phyloP scores from a whole-genome alignment of 2,888 invertebrate species.

The Neocrepidodera transversa region DNA sequence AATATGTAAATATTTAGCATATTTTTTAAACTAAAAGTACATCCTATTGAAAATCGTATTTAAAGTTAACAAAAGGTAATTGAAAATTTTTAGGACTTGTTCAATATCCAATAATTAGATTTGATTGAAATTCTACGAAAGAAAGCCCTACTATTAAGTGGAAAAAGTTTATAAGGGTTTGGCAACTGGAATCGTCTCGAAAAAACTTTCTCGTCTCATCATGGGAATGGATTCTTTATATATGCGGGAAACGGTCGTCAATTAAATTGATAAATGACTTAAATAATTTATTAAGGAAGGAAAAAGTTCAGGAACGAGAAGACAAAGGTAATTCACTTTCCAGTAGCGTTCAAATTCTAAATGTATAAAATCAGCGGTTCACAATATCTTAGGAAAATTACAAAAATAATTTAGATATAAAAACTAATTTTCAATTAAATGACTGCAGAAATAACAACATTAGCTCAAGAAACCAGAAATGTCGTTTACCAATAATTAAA shows the following conservation, averaged over 20 bases:
- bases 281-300: constrained; percentile 20
- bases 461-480: too few relatives aligned
- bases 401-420: too few relatives aligned
- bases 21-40: too few relatives aligned
- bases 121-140: constrained; percentile 3
- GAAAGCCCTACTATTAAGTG: constrained; percentile 2
- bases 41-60: too few relatives aligned
- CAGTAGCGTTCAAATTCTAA: background rate
- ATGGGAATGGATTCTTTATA: constrained; percentile 17
- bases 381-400: too few relatives aligned
- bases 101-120: background rate
- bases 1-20: too few relatives aligned
- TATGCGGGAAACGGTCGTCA: constrained; percentile 29
- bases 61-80: too few relatives aligned
- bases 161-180: constrained; percentile 18
- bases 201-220: constrained; percentile 22
- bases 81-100: too few relatives aligned
- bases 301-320: constrained; percentile 6
- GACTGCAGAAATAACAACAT: too few relatives aligned
- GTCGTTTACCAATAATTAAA: too few relatives aligned
- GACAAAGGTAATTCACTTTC: constrained; percentile 15
- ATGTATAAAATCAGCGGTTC: too few relatives aligned
- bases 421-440: too few relatives aligned
- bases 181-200: constrained; percentile 5
- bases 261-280: constrained; percentile 27